Evolutionary conservation across 2,113 vertebrate genomes (phyloP), one percentile per base, ranked within the genome.

Genomic region (Zosterops lateralis): DNA sequence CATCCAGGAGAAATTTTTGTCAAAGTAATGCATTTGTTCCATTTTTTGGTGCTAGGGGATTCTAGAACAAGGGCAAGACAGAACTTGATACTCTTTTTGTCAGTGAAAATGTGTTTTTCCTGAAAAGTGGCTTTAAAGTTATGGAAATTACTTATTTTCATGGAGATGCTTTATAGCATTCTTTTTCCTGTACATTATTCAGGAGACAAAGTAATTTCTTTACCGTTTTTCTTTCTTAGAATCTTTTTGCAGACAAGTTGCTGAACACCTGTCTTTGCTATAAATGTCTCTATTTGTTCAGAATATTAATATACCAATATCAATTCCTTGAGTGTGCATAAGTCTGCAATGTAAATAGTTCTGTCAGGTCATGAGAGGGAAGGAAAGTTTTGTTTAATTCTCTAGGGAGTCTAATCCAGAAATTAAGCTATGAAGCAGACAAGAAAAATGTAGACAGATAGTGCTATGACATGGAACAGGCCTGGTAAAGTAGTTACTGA

Each of bases 291-390:
- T 53, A 71, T 87, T 87, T 7, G 51, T 82, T 71, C 56, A 62
- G 73, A 84, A 47, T 32, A 54, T 5, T 26, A 44, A 73, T 40
- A 34, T 53, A 45, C 10, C 18, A 14, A 1, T 67, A 78, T 36
- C 0, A 0, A 57, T 36, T 71, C 17, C 18, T 58, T 58, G 14
- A 56, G 20, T 47, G 34, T 32, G 32, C 10, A 1, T 60, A 50
- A 42, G 8, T 67, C 44, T 84, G 66, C 34, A 72, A 15, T 45
- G 47, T 76, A 70, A 81, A 74, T 87, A 53, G 8, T 65, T 91
- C 28, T 84, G 0, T 87, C 76, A 61, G 9, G 22, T 42, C 75
- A 28, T 6, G 61, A 40, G 54, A 79, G 7, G 24, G 40, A 51
- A 64, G 24, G 42, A 53, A 53, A 40, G 8, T 56, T 42, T 36